Evolutionary conservation across 2,113 vertebrate genomes (phyloP), one percentile per base, ranked within the genome.

Genomic region (Choloepus hoffmanni): DNA sequence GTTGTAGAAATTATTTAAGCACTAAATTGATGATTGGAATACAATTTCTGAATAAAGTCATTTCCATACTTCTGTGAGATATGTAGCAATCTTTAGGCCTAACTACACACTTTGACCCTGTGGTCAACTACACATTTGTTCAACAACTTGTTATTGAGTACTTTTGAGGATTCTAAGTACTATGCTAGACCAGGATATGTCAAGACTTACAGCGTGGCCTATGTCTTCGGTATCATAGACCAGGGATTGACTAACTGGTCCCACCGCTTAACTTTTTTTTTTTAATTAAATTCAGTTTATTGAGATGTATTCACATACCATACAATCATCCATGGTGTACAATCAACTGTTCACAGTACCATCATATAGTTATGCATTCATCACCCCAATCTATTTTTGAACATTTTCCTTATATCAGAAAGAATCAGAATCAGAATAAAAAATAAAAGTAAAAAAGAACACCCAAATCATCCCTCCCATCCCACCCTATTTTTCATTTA

Each of bases 11-110:
- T 86, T 63, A 82, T 89, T 82, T 1, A 15, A 74, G 50, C 2
- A 26, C 81, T 81, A 60, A 77, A 40, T 48, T 58, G 30, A 86
- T 48, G 14, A 24, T 45, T 67, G 23, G n/a, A 55, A 78, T 85
- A 48, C 16, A 70, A 14, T 89, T 82, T 55, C n/a, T 67, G 73
- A 85, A 55, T 93, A 85, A 82, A 7, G 7, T 85, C 60, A 21
- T 93, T 92, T 95, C 53, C 78, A 4, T 78, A 73, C 36, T 87
- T 90, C 33, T 83, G 40, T 24, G 9, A 76, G 67, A 86, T 95
- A 89, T 68, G 16, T 82, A 48, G 55, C 74, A 30, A 33, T 87
- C 58, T 95, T 63, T 63, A 67, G 70, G 19, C 55, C 78, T 87
- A 78, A 67, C 30, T 58, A 68, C 9, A 90, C 15, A 60, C 0